Base-by-base conservation (phyloP, 2,113 vertebrate genomes). In the Anoplopoma fimbria region DNA sequence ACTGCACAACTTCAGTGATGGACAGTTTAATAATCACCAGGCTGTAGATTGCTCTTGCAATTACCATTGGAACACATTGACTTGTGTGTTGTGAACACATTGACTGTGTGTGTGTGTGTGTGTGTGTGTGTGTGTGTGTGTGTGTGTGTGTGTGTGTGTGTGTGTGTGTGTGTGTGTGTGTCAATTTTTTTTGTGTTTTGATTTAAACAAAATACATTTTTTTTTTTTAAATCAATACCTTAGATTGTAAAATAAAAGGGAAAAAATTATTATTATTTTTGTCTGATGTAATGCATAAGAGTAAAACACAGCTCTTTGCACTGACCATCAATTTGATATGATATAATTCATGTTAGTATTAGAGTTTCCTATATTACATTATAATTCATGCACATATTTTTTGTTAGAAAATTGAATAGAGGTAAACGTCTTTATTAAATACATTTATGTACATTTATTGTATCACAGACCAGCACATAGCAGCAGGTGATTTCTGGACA, bases 1-100 rank as follows among this genome's bases (percentile, higher is more conserved):
- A 61, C 34, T 67, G 42, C 38, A 55, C 45, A 49, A 21, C 29
- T 47, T 63, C 14, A 19, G 36, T 71, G 73, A 71, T 29, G 23
- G 77, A 61, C 49, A 62, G 71, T 47, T 65, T 3, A 2, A 63
- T 70, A 55, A 55, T 71, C 74, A 67, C 60, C 13, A 60, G 6
- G 21, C 67, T 61, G 55, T 29, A n/a, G 40, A 45, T 49, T 53
- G 42, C 36, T 71, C 36, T 27, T 40, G 19, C 15, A 29, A 61
- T 45, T 51, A 51, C 47, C 47, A 23, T 21, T 8, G 6, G 19
- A 3, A 45, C 17, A 62, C 60, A 21, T 23, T 36, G 9, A 60
- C 17, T 29, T 60, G 27, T 14, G 64, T 67, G 69, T 73, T 58
- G 51, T 51, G 42, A n/a, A n/a, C n/a, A n/a, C n/a, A n/a, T n/a